Base-by-base conservation (phyloP, 2,113 vertebrate species). In the Hippocampus guttulatus region DNA sequence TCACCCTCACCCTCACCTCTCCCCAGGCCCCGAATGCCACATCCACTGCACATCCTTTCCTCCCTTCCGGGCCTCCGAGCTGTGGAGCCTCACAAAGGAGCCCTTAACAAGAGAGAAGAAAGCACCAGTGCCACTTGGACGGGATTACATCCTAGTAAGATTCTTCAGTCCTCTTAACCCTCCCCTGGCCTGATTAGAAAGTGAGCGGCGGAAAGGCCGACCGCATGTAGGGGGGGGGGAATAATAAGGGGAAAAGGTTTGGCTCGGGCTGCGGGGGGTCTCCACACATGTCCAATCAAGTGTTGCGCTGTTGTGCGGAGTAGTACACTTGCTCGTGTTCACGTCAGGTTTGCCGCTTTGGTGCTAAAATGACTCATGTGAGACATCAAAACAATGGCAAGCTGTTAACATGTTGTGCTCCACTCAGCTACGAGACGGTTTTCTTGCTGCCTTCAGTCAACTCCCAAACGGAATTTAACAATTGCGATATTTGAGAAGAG, bases 21-120 rank as follows among this genome's bases (percentile, higher is more conserved):
- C 90, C 86, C 84, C 91, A 90, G 86, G 86, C 84, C 80, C 80
- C 58, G 77, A 81, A 90, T 93, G 90, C 89, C 85, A 82, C 89
- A 92, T 92, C 93, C 92, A 94, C 93, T 93, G 93, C 92, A 92
- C 92, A 93, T 94, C 92, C 85, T 84, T 91, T 74, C 71, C 92
- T 93, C 92, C 91, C 82, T 89, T 88, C 88, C 82, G 83, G 94
- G 92, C 95, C 94, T 47, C 93, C 93, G 91, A 95, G 94, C 92
- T 86, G 91, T 83, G 85, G 84, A 90, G 90, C 88, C 90, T 89
- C 86, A 93, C 91, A 94, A 89, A 92, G 92, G 80, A 91, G 90
- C 91, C 91, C 87, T 61, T 88, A 94, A 91, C 87, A 85, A 85
- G 84, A 88, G 86, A 88, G 84, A 87, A 93, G 91, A 93, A 94